Percentiles rank a stretch among this genome's conserved stretches.
These are phyloP conservation scores for Lacerta bilineata DNA, from an alignment of 2,797 vertebrate species.

Conservation along the genomic window DNA sequence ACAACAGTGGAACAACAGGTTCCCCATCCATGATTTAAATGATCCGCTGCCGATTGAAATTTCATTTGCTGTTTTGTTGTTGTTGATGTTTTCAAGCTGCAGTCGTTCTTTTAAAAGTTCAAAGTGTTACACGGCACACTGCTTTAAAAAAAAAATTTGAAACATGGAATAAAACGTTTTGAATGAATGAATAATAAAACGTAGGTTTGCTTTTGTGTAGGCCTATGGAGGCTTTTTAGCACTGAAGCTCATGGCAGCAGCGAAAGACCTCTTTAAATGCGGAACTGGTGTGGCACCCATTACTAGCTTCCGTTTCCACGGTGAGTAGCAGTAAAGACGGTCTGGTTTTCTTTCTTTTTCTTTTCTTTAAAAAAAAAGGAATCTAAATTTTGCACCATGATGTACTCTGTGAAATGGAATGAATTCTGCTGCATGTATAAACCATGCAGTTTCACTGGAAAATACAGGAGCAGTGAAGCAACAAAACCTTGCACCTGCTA, in stretches of 20 bases:
- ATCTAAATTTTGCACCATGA: background rate
- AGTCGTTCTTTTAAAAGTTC: background rate
- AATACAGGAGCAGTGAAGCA: background rate
- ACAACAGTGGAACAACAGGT: too few species aligned
- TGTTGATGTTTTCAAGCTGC: background rate
- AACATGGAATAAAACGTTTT: background rate
- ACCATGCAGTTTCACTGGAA: background rate
- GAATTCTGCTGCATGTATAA: background rate
- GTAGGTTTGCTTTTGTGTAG: conserved; percentile 64
- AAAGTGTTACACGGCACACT: background rate
- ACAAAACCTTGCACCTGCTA: background rate
- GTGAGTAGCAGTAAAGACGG: conserved; percentile 75
- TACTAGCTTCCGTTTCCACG: conserved; percentile 87
- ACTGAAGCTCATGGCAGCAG: conserved; percentile 84
- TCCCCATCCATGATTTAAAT: background rate
- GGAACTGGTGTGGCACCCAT: conserved; percentile 82
- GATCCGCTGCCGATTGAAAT: background rate
- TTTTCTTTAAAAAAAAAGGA: background rate
- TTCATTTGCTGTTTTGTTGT: background rate
- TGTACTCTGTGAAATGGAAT: background rate
- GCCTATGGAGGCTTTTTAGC: conserved; percentile 87
- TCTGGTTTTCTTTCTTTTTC: background rate
- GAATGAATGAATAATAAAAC: background rate
- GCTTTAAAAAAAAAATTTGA: background rate
- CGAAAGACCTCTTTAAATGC: conserved; percentile 84